Evolutionary conservation across 2,113 vertebrate genomes (phyloP), one percentile per base, ranked within the genome.

Genomic region (Gyps fulvus): DNA sequence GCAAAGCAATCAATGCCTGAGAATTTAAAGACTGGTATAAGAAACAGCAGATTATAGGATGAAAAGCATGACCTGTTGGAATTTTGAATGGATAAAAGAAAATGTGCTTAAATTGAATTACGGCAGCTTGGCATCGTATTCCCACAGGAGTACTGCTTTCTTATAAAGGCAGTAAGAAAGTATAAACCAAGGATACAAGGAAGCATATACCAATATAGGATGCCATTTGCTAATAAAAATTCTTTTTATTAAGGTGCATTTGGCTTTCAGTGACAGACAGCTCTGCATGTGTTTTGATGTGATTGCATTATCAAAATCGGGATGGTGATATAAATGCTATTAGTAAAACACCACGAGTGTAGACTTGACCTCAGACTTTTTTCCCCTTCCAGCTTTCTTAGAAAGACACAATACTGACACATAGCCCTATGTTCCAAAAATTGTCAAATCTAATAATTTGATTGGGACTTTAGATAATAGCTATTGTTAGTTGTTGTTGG

Each of bases 71-170:
- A 87, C 87, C 65, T 84, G 32, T 80, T 92, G 69, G 76, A 92
- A 74, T 95, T 95, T 83, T 91, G 76, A 87, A 84, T 54, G 72
- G 59, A 78, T 94, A 43, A 87, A 87, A 70, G 58, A 79, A 45
- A 90, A 89, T 66, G n/a, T 77, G 54, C 55, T 95, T 66, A 89
- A 91, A 94, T 62, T 87, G 49, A 94, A 86, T 94, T 96, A 66
- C 5, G 23, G 49, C 80, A 91, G 47, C 45, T 78, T 78, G 87
- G 69, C 50, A 55, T 89, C 45, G 2, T 84, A 45, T 42, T 92
- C 76, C 47, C 42, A 83, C 42, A 36, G 83, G 65, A 92, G 8
- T 62, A 38, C 31, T 42, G 29, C 50, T 73, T 40, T 82, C 45
- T 71, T 50, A 70, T 6, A 74, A 81, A 74, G 57, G 50, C 72